Evolutionary conservation across 2,797 vertebrate genomes (phyloP), one percentile per base, ranked within the genome.

Genomic region (Malacoctenus gilli): DNA sequence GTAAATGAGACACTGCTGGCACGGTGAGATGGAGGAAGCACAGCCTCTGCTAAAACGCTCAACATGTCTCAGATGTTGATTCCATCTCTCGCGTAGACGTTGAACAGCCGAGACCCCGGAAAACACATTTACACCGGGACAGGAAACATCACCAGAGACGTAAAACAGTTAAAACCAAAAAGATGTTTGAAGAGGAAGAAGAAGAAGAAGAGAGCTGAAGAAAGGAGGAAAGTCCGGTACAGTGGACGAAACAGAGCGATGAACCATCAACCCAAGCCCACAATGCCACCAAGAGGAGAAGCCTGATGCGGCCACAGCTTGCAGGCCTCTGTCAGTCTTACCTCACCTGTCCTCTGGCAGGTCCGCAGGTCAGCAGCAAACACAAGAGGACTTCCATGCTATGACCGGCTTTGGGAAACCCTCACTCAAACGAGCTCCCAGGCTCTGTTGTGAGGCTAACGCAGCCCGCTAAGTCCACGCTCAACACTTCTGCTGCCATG

Each of bases 321-420:
- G 20, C 23, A 57, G 52, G 38, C 4, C 32, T 16, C 42, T 34
- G 8, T 59, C 35, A 43, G 68, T 82, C 81, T 83, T 85, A 85
- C 75, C 90, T 91, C 85, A 87, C 89, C 90, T 91, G 82, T 80
- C 75, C 66, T 80, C 60, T 75, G 60, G 77, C 68, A 72, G 85
- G 47, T 85, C 84, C 82, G 59, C 64, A 60, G 77, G 67, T 72
- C 84, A 87, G 75, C 72, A 61, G 85, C 72, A 78, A 77, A 75
- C 75, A 73, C 50, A 82, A n/a, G 71, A 72, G 41, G 68, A 82
- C 74, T 77, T 72, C 78, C 77, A 39, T 54, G 68, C 51, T 63
- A 70, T 60, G 28, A 59, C 55, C 54, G 34, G 35, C 47, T 70
- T 74, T 82, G 53, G 53, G 36, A 65, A 81, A 54, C 40, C 40